Evolutionary conservation across 2,797 vertebrate genomes (phyloP).

Genomic region (Tympanoctomys barrerae): DNA sequence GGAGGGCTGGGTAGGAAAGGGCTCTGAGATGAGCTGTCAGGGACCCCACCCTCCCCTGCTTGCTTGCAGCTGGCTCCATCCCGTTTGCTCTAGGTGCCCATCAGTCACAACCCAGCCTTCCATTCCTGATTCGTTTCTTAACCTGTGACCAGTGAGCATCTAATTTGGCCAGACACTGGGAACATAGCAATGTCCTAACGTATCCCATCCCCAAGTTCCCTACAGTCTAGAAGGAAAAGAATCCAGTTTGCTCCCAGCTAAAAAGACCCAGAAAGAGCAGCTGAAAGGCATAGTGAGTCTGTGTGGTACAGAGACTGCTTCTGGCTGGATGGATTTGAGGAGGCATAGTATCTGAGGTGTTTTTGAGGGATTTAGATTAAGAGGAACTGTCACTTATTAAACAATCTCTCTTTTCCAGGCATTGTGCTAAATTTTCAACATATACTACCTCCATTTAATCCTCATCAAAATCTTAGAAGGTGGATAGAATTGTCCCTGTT

Average conservation of each 20-base stretch:
- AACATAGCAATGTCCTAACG: neutral
- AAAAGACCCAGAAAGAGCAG: neutral
- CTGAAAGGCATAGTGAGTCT: neutral
- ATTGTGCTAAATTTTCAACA: slow-evolving; percentile 26
- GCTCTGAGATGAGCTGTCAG: neutral
- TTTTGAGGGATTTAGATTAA: slow-evolving; percentile 40
- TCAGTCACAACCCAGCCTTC: slow-evolving; percentile 12
- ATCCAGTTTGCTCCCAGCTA: neutral
- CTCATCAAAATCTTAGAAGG: neutral
- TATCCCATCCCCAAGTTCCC: neutral
- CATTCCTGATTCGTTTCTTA: neutral
- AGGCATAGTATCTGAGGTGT: neutral
- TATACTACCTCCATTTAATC: neutral
- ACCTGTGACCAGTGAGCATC: neutral
- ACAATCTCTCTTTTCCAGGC: slow-evolving; percentile 3
- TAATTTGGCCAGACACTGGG: slow-evolving; percentile 2
- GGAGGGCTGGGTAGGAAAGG: neutral
- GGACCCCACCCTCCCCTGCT: neutral
- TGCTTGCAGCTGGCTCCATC: neutral
- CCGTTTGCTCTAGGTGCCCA: neutral
- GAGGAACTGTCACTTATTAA: slow-evolving; percentile 7
- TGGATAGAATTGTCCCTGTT: slow-evolving; percentile 27
- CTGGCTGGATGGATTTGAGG: slow-evolving; percentile 7
- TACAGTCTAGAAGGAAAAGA: slow-evolving; percentile 36
- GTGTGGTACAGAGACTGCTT: slow-evolving; percentile 5